Percentiles rank a stretch among this genome's conserved stretches.
Evolutionary conservation across 2,888 invertebrate genomes (phyloP).

Genomic region (Cactoblastis cactorum): DNA sequence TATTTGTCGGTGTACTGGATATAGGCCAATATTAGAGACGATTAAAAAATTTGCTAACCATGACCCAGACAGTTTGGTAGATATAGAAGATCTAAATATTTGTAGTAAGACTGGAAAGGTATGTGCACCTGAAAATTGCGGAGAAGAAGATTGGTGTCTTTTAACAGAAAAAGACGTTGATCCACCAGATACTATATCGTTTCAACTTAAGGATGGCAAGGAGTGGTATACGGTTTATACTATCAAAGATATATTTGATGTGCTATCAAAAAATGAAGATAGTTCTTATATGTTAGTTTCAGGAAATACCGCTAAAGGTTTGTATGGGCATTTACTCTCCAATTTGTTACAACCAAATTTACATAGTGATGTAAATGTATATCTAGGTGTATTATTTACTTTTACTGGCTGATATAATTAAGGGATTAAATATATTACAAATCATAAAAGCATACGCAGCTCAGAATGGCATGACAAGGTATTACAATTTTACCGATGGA

Average conservation of each 20-base stretch:
- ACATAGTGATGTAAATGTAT: too few relatives aligned
- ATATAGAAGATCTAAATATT: slow-evolving; percentile 51
- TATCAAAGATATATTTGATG: slow-evolving; percentile 68
- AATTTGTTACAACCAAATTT: too few relatives aligned
- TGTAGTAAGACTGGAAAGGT: slow-evolving; percentile 16
- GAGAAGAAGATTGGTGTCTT: slow-evolving; percentile 38
- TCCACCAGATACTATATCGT: slow-evolving; percentile 26
- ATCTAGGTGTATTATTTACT: too few relatives aligned
- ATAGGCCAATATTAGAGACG: slow-evolving; percentile 77
- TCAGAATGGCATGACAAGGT: too few relatives aligned
- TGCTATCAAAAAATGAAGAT: slow-evolving; percentile 54
- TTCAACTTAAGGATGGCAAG: slow-evolving; percentile 50
- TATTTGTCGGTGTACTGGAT: slow-evolving; percentile 80
- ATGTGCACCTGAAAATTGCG: slow-evolving; percentile 9
- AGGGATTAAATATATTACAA: too few relatives aligned
- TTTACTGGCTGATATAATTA: too few relatives aligned
- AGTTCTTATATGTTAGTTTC: slow-evolving; percentile 82
- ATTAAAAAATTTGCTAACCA: slow-evolving; percentile 70
- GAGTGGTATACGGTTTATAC: slow-evolving; percentile 74
- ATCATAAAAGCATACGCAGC: too few relatives aligned
- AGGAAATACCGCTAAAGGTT: slow-evolving; percentile 89
- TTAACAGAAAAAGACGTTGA: slow-evolving; percentile 21
- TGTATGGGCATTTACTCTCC: too few relatives aligned
- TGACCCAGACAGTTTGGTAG: slow-evolving; percentile 28
- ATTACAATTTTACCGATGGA: too few relatives aligned